Percentiles rank a stretch among this genome's conserved stretches.
phyloP scores from a whole-genome alignment of 1,140 invertebrate species.

The Brachionus rubens region DNA sequence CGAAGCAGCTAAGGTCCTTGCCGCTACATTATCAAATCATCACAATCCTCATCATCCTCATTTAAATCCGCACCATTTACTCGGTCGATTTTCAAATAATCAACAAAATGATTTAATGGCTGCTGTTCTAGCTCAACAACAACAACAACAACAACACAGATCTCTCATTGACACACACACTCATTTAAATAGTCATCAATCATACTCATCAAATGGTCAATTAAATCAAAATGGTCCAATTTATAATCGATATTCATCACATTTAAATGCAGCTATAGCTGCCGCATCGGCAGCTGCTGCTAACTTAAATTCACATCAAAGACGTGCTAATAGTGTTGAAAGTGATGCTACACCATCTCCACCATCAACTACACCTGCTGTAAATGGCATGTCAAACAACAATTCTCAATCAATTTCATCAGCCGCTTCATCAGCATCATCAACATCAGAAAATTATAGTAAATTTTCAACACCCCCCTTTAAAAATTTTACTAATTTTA shows the following conservation, averaged over 20 bases:
- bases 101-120: constrained; percentile 20
- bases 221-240: constrained; percentile 28
- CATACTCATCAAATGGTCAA: neutral
- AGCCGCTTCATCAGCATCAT: constrained; percentile 28
- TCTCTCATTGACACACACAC: constrained; percentile 3
- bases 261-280: constrained; percentile 43
- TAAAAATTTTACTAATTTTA: neutral
- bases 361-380: constrained; percentile 33
- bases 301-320: neutral
- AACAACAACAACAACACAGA: constrained; percentile 21
- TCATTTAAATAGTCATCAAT: constrained; percentile 5
- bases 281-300: constrained; percentile 36
- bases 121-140: constrained; percentile 16
- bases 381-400: neutral
- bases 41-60: constrained; percentile 7
- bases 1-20: constrained; percentile 7
- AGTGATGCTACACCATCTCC: constrained; percentile 44
- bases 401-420: constrained; percentile 35
- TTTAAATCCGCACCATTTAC: constrained; percentile 20
- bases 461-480: too few species aligned
- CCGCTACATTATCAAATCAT: constrained; percentile 1
- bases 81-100: constrained; percentile 14
- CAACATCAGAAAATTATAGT: constrained; percentile 43
- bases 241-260: constrained; percentile 38
- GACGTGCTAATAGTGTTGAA: constrained; percentile 44